Evolutionary conservation across 2,797 vertebrate genomes (phyloP), one percentile per base, ranked within the genome.

Genomic region (Rhinoraja longicauda): DNA sequence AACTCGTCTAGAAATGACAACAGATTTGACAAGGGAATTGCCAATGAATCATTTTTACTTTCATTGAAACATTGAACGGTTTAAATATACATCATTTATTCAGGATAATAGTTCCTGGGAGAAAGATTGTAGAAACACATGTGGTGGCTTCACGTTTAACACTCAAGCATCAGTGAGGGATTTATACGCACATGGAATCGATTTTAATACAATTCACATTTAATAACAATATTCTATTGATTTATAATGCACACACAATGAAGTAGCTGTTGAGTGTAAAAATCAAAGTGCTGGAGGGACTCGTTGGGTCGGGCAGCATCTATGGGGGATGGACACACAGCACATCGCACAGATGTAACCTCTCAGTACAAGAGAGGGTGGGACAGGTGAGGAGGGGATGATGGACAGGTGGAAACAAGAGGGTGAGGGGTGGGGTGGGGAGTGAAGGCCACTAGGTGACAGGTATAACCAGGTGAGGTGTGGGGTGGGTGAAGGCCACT

Each of bases 1-100:
- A 91, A 91, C 39, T 53, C 67, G 4, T 12, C 88, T 91, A 67
- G 86, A 91, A 91, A 36, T 75, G 39, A 73, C 70, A 75, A 15
- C 73, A 92, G 90, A 92, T 75, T 92, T 92, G 29, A 53, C 12
- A 10, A 19, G 32, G 17, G n/a, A 67, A 36, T 24, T 0, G 53
- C 53, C 24, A 92, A 53, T 57, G 24, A 39, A 21, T 92, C 13
- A 73, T 92, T 73, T 73, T 72, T 75, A 75, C 75, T 75, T 73
- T 75, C 45, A 57, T 72, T 39, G 29, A 75, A 75, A n/a, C 36
- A 53, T 2, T 64, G 15, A 91, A 45, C 26, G 73, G 70, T 92
- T 88, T 88, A 88, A 88, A 88, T 64, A 86, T 13, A 12, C 53
- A 24, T 57, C 53, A 88, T 26, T 92, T 53, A 29, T 45, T 17